Conservation (phyloP, 92 coral and sea anemone genomes). For the Anthopleura xanthogrammica region DNA sequence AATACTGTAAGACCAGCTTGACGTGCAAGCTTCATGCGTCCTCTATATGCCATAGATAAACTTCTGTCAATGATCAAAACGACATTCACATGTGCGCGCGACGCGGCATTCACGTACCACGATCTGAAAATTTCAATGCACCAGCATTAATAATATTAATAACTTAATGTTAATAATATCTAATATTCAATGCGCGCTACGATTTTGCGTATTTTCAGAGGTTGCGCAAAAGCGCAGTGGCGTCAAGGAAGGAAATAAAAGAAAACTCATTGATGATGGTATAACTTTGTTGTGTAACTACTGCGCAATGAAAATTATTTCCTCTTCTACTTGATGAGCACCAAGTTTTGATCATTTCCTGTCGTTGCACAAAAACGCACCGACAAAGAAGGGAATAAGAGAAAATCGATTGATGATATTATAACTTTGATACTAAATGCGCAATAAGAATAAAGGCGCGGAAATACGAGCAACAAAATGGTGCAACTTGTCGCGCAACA, state of each 20-base stretch:
- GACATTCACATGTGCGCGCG: conserved; percentile 53
- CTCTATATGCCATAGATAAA: conserved; percentile 40
- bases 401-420: not conserved
- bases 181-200: not conserved
- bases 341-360: too few relatives aligned
- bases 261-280: too few relatives aligned
- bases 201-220: too few relatives aligned
- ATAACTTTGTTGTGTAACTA: too few relatives aligned
- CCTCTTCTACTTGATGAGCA: not conserved
- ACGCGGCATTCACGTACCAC: conserved; percentile 72
- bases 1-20: conserved; percentile 68
- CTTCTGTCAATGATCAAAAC: conserved; percentile 68
- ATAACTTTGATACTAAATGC: too few relatives aligned
- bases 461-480: too few relatives aligned
- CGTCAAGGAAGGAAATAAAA: too few relatives aligned
- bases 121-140: conserved; percentile 39
- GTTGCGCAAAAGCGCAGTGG: too few relatives aligned
- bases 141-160: not conserved
- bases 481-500: too few relatives aligned
- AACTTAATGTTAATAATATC: not conserved
- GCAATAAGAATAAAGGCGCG: too few relatives aligned
- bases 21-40: conserved; percentile 54
- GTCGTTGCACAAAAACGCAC: not conserved
- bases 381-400: not conserved
- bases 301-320: too few relatives aligned